phyloP scores from a whole-genome alignment of 2,113 vertebrate species.

The Prochilodus magdalenae region DNA sequence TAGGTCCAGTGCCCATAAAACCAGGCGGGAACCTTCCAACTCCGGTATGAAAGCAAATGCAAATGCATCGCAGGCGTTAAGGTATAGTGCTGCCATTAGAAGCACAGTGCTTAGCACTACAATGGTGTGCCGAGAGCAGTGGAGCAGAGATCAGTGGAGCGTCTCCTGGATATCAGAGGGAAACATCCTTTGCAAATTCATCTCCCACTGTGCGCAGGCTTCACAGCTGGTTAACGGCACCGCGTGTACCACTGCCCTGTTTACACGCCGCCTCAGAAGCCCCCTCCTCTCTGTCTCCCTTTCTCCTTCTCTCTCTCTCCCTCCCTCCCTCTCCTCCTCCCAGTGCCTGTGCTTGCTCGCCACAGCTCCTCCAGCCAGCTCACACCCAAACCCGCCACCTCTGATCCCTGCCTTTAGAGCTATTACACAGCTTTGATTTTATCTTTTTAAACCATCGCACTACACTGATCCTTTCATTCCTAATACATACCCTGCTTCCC shows the following conservation, averaged over 20 bases:
- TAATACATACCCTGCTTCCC: slow-evolving; percentile 69
- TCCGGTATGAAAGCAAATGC: slow-evolving; percentile 61
- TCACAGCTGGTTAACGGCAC: slow-evolving; percentile 81
- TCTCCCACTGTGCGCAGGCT: slow-evolving; percentile 78
- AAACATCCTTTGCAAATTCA: slow-evolving; percentile 79
- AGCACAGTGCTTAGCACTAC: slow-evolving; percentile 75
- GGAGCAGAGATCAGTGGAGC: slow-evolving; percentile 75
- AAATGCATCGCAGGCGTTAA: slow-evolving; percentile 71
- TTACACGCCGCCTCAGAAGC: slow-evolving; percentile 69
- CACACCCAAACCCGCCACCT: slow-evolving; percentile 50
- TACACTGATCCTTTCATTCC: slow-evolving; percentile 79
- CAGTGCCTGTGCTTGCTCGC: slow-evolving; percentile 44
- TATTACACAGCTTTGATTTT: slow-evolving; percentile 74
- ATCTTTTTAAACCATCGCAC: slow-evolving; percentile 75
- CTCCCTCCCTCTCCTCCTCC: slow-evolving; percentile 12
- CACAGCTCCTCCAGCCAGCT: slow-evolving; percentile 33
- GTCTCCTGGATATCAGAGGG: slow-evolving; percentile 76
- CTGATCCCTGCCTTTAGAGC: slow-evolving; percentile 73
- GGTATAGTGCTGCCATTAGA: slow-evolving; percentile 72
- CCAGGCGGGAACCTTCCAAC: slow-evolving; percentile 27
- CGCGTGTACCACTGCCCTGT: slow-evolving; percentile 74
- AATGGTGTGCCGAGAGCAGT: slow-evolving; percentile 73
- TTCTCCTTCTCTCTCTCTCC: slow-evolving; percentile 23
- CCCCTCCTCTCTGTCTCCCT: neutral
- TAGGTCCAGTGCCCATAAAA: neutral